A percentile compares a stretch with the other conserved stretches of the same genome.
Conservation (phyloP, 64 coral and sea anemone genomes). For the Montipora foliosa region DNA sequence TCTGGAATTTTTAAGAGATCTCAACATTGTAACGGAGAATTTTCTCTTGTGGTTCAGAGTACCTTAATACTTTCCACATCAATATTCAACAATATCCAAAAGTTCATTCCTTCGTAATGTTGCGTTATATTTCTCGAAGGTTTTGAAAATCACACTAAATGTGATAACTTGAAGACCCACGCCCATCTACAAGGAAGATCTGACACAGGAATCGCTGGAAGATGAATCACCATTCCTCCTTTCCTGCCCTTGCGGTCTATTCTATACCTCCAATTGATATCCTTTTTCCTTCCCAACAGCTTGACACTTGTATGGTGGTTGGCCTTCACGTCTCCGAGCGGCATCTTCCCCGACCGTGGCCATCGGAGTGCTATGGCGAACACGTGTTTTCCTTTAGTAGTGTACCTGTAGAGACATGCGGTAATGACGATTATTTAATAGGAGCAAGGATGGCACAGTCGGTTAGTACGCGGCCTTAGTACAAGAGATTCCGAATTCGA, state of each 20-base stretch:
- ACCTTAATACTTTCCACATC: too few relatives aligned
- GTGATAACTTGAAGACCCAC: conserved; percentile 74
- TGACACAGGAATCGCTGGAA: conserved; percentile 71
- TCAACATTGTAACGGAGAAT: too few relatives aligned
- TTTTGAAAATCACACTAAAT: conserved; percentile 54
- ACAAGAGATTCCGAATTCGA: too few relatives aligned
- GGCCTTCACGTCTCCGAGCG: conserved; percentile 27
- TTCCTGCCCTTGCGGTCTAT: conserved; percentile 10
- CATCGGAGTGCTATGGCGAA: conserved; percentile 67
- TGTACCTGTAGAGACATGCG: conserved; percentile 46
- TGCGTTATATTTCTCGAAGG: background rate
- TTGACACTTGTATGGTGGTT: conserved; percentile 52
- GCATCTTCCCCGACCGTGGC: conserved; percentile 44
- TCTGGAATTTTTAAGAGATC: too few relatives aligned
- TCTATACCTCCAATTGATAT: conserved; percentile 10
- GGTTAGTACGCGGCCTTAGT: too few relatives aligned
- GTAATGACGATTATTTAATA: background rate
- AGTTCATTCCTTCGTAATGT: background rate
- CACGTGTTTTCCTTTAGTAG: conserved; percentile 39
- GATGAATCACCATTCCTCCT: conserved; percentile 37
- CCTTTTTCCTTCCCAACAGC: conserved; percentile 63
- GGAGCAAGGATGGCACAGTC: too few relatives aligned
- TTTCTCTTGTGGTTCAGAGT: too few relatives aligned
- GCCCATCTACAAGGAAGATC: conserved; percentile 80
- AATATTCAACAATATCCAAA: too few relatives aligned